Conservation (phyloP, 2,113 vertebrate genomes). For the Protobothrops mucrosquamatus region DNA sequence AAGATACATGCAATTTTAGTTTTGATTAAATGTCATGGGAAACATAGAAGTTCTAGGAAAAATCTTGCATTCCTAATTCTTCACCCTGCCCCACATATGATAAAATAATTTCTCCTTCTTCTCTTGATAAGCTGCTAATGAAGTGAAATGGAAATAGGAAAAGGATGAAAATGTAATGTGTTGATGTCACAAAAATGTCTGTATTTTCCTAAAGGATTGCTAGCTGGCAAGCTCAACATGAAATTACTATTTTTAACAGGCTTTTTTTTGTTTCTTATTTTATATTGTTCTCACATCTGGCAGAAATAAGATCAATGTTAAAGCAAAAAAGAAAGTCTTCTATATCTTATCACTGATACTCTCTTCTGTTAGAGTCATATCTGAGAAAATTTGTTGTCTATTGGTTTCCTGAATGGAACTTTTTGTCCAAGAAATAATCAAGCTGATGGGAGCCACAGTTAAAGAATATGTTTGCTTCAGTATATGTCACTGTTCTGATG, state of each 20-base stretch:
- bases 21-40: not conserved
- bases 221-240: not conserved
- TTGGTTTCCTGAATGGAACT: not conserved
- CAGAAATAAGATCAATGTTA: not conserved
- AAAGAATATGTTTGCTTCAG: not conserved
- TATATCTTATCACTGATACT: not conserved
- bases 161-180: not conserved
- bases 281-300: not conserved
- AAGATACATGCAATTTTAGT: not conserved
- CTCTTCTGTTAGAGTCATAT: not conserved
- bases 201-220: not conserved
- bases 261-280: not conserved
- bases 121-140: not conserved
- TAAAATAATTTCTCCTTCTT: not conserved
- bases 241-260: not conserved
- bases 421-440: not conserved
- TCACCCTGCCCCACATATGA: not conserved
- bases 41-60: not conserved
- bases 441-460: not conserved
- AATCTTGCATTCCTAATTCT: not conserved
- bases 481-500: not conserved
- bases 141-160: not conserved
- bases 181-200: not conserved
- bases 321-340: not conserved
- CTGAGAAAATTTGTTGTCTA: not conserved